Evolutionary conservation across 2,797 vertebrate species (phyloP).

Genomic region (Macropus fuliginosus): DNA sequence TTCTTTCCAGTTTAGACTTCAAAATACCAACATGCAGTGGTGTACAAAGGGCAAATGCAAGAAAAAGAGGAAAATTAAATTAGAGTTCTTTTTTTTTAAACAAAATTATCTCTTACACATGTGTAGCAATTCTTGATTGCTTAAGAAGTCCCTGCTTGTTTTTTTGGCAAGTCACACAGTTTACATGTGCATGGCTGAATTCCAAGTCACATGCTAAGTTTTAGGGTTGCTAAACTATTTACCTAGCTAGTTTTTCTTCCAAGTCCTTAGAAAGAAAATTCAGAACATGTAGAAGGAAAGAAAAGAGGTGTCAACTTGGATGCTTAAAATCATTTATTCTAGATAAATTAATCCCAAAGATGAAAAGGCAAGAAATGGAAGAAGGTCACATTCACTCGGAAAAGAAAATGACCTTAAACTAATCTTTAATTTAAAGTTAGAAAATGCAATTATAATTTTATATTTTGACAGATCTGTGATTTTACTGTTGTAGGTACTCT

Average conservation of each 20-base stretch:
- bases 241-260: constrained; percentile 56
- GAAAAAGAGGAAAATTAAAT: constrained; percentile 46
- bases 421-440: constrained; percentile 25
- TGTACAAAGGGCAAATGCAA: constrained; percentile 39
- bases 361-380: constrained; percentile 35
- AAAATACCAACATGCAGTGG: neutral
- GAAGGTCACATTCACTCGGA: neutral
- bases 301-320: constrained; percentile 63
- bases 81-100: constrained; percentile 59
- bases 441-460: neutral
- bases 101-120: constrained; percentile 52
- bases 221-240: constrained; percentile 57
- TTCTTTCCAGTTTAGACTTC: constrained; percentile 11
- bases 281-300: constrained; percentile 38
- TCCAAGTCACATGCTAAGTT: constrained; percentile 50
- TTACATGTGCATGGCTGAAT: constrained; percentile 43
- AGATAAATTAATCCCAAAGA: constrained; percentile 56
- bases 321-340: constrained; percentile 52
- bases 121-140: constrained; percentile 67
- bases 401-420: constrained; percentile 30
- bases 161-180: constrained; percentile 57
- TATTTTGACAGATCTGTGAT: neutral
- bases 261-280: constrained; percentile 63
- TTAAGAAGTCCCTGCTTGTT: constrained; percentile 67
- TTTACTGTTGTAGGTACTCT: neutral